Base-by-base conservation (phyloP, 2,888 invertebrate species). In the Buathra laborator region DNA sequence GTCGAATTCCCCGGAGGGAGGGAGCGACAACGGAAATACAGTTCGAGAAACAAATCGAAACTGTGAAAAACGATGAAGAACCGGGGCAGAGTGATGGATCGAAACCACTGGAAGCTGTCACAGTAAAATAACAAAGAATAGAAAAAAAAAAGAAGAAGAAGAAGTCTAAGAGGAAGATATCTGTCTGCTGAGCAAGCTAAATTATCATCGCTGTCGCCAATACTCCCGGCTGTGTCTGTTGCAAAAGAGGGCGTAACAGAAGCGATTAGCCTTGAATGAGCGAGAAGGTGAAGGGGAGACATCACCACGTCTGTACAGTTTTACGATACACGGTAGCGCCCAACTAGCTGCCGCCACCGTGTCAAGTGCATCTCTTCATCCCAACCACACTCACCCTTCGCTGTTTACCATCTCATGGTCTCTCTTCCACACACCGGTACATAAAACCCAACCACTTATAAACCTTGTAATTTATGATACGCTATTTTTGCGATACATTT, bases 401-500 rank as follows among this genome's bases (percentile, higher is more conserved):
- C 74, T 80, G 79, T 59, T 81, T 79, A 77, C 51, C 51, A 53
- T 74, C 74, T 62, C 62, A 29, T 68, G 6, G 59, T 29, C 12
- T 51, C 29, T 29, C 44, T 53, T 70, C n/a, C 16, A 2, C 67
- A 56, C 67, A 46, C 29, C 14, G 14, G 7, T 24, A 68, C 67
- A 68, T 12, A 77, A 24, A 68, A 51, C n/a, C 37, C 37, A 24
- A 29, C 44, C 44, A 29, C 70, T 29, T 46, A 67, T 74, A 68
- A 68, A 67, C 59, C 7, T 10, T 48, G 85, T 89, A 90, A 91
- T 91, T 89, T 88, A 90, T 89, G 85, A 87, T 87, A 87, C 83
- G 85, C 88, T 90, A 89, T 90, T 89, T 90, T 89, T 88, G 88
- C 87, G 77, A 87, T 85, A 87, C 85, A 91, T 91, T 90, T 89